phyloP scores from a whole-genome alignment of 2,113 vertebrate genomes.

The Athene cunicularia region DNA sequence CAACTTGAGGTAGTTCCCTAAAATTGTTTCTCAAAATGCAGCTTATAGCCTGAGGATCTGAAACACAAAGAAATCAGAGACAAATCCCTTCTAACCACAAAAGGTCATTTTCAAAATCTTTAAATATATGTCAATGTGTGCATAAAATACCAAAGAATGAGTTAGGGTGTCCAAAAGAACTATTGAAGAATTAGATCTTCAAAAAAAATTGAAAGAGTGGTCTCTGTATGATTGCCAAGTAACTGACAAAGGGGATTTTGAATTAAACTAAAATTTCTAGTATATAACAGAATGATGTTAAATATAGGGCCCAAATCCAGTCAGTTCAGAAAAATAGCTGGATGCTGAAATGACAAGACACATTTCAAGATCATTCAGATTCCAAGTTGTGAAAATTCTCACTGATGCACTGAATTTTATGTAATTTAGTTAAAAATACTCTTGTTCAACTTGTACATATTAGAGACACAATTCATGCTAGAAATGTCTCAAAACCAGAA shows the following conservation, averaged over 20 bases:
- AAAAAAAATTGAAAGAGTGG: not conserved
- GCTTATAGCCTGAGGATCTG: not conserved
- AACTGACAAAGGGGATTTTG: not conserved
- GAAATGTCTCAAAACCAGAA: not conserved
- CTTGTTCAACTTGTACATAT: not conserved
- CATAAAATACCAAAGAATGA: not conserved
- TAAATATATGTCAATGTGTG: not conserved
- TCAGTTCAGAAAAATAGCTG: not conserved
- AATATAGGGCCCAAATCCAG: not conserved
- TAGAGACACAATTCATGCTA: not conserved
- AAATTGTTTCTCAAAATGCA: not conserved
- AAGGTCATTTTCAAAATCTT: not conserved
- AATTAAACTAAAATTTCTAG: not conserved
- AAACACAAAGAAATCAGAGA: not conserved
- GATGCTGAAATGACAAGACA: not conserved
- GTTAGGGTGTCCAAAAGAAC: not conserved
- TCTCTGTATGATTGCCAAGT: not conserved
- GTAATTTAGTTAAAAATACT: not conserved
- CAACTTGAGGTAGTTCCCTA: not conserved
- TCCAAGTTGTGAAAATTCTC: not conserved
- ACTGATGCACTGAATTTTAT: not conserved
- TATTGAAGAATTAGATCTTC: not conserved
- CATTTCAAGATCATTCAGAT: not conserved
- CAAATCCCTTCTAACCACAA: not conserved
- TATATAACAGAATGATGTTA: not conserved